Base-by-base conservation (phyloP, 2,113 vertebrate species). In the Scalopus aquaticus region DNA sequence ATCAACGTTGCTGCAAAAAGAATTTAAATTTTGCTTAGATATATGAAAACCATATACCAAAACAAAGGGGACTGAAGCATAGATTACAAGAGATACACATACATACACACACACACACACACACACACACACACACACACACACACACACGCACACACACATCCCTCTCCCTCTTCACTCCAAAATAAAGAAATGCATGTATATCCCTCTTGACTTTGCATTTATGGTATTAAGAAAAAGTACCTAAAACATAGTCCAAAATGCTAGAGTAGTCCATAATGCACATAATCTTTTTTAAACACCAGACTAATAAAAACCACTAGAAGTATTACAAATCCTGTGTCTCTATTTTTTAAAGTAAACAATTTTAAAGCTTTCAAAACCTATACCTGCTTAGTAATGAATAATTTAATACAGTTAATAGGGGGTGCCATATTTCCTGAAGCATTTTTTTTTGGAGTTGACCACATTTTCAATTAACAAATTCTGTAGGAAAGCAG, bases 311-410 rank as follows among this genome's bases (percentile, higher is more conserved):
- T 24, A 37, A 93, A 94, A 91, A 44, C 65, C 32, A 69, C 60
- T 87, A 2, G 19, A 81, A 77, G 44, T 67, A 49, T 46, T 60
- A 72, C 7, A 78, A 35, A 58, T 46, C 54, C 44, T 35, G n/a
- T n/a, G n/a, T n/a, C n/a, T n/a, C 64, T 37, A 96, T 51, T 64
- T 49, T 80, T 84, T 70, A 74, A 92, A 90, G 28, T 83, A 87
- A 69, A 94, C 81, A 49, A 9, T 51, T 39, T 54, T 11, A 87
- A 72, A 74, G 54, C 9, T 3, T 80, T 65, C 28, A 44, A 93
- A 84, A 84, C 49, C 20, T 44, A 69, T 60, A 94, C 69, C 65
- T 94, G 58, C 37, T 28, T 64, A 81, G 39, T 51, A 94, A 93
- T 22, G 28, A 22, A 86, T 1, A 83, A 60, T 90, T 54, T 46